Conservation (phyloP, 1,140 invertebrate genomes). For the Heliconius nattereri region DNA sequence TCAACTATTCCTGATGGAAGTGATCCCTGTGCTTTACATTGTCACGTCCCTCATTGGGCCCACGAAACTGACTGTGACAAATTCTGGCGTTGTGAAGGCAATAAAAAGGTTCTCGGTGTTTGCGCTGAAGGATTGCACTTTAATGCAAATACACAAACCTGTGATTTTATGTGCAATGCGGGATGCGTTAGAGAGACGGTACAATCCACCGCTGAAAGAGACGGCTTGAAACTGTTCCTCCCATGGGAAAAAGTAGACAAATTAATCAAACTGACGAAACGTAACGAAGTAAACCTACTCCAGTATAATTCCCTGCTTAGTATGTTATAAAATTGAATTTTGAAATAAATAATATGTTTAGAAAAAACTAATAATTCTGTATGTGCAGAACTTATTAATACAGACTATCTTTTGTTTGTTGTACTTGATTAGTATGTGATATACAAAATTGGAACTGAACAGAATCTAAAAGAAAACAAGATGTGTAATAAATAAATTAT, state of each 20-base stretch:
- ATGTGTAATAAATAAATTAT: slow-evolving; percentile 1
- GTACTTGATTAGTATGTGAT: not conserved
- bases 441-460: not conserved
- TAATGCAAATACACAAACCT: slow-evolving; percentile 66
- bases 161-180: slow-evolving; percentile 60
- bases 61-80: slow-evolving; percentile 81
- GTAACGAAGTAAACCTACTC: not conserved
- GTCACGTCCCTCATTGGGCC: slow-evolving; percentile 63
- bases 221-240: slow-evolving; percentile 56
- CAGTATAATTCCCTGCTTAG: not conserved
- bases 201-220: slow-evolving; percentile 36
- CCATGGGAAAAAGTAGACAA: slow-evolving; percentile 52
- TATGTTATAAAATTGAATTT: not conserved
- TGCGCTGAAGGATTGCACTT: slow-evolving; percentile 83
- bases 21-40: slow-evolving; percentile 41
- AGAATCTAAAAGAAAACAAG: not conserved
- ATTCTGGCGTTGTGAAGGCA: slow-evolving; percentile 82
- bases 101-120: slow-evolving; percentile 62
- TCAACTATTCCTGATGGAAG: not conserved
- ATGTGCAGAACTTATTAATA: not conserved
- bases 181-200: slow-evolving; percentile 43
- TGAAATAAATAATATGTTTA: not conserved
- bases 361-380: not conserved
- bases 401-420: no score
- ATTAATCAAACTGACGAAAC: slow-evolving; percentile 19